These are phyloP conservation scores for Tangara arthus DNA, from an alignment of 2,797 vertebrate species.

Conservation along the genomic window DNA sequence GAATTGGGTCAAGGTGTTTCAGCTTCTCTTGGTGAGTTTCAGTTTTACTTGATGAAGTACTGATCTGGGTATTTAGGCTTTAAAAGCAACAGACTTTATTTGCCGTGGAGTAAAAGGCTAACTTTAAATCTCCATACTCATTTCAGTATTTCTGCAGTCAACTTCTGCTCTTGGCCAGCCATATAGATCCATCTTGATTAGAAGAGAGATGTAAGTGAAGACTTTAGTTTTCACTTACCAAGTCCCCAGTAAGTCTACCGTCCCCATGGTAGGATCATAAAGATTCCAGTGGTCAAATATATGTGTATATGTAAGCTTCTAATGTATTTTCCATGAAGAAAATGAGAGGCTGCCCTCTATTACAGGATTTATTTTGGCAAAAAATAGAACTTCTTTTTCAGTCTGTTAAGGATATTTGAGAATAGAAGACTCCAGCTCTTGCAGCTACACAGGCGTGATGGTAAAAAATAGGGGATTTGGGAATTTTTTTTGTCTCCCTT, in stretches of 20 bases:
- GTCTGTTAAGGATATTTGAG: neutral
- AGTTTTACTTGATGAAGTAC: neutral
- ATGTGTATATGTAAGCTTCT: neutral
- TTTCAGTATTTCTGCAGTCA: neutral
- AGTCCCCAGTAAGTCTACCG: neutral
- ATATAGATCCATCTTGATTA: neutral
- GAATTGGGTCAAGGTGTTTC: neutral
- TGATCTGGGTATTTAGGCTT: neutral
- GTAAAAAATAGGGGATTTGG: neutral
- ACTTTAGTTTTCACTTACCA: neutral
- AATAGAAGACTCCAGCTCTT: neutral
- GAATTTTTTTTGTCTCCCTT: neutral
- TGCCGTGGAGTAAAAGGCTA: neutral
- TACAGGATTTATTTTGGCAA: neutral
- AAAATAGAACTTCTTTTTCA: neutral
- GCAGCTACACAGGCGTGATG: neutral
- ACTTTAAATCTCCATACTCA: neutral
- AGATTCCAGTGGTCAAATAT: neutral
- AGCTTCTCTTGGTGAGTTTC: neutral
- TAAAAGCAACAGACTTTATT: neutral
- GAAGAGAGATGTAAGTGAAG: neutral
- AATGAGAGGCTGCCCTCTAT: neutral
- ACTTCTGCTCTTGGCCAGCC: neutral
- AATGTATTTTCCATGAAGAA: neutral
- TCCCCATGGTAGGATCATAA: neutral